Conservation (phyloP, 2,888 invertebrate species). For the Fragum whitleyi region DNA sequence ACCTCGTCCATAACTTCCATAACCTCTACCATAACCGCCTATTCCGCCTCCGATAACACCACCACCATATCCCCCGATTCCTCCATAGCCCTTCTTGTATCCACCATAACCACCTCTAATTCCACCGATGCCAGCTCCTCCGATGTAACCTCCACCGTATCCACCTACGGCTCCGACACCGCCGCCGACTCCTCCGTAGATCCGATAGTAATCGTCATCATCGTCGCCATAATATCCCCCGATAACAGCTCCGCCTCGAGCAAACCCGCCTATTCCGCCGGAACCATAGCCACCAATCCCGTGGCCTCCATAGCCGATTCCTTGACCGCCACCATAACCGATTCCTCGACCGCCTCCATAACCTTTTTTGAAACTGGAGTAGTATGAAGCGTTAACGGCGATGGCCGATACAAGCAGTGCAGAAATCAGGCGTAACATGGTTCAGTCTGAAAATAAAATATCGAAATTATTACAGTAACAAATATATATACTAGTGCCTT, state of each 20-base stretch:
- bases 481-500: no score
- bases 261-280: conserved; percentile 5
- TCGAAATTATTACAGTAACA: no score
- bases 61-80: neutral
- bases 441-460: neutral
- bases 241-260: conserved; percentile 7
- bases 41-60: neutral
- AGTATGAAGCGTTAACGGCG: conserved; percentile 12
- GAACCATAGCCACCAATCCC: neutral
- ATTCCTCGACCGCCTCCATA: neutral
- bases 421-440: neutral
- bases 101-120: conserved; percentile 3
- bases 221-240: conserved; percentile 36
- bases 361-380: neutral
- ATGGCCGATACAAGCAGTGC: neutral
- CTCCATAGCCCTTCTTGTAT: conserved; percentile 19
- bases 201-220: conserved; percentile 36
- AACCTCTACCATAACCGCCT: neutral
- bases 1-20: neutral
- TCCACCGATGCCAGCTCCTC: conserved; percentile 2
- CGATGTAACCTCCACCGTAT: conserved; percentile 12
- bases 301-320: neutral
- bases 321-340: conserved; percentile 1
- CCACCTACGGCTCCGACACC: neutral
- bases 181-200: neutral